Conservation (phyloP, 2,888 invertebrate species). For the Lysandra bellargus region DNA sequence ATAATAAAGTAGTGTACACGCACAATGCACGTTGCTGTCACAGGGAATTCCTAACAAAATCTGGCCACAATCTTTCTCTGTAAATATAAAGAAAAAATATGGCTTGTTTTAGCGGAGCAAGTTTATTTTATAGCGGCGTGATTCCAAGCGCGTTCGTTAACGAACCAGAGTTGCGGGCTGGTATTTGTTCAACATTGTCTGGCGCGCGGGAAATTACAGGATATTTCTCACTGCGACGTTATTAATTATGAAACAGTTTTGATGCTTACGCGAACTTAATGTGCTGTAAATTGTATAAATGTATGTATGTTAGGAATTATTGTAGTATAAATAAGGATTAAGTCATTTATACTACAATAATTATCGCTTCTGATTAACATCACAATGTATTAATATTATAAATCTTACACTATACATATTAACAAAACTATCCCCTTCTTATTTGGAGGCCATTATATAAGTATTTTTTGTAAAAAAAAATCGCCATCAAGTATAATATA, state of each 20-base stretch:
- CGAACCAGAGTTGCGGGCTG: constrained; percentile 38
- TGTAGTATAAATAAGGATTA: too few species aligned
- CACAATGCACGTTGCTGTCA: background rate
- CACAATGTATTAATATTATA: too few species aligned
- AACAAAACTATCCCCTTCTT: too few species aligned
- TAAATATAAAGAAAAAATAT: constrained; percentile 32
- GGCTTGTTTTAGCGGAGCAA: constrained; percentile 35
- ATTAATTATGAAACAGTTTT: constrained; percentile 26
- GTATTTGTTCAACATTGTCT: constrained; percentile 40
- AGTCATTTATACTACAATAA: too few species aligned
- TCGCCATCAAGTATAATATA: background rate
- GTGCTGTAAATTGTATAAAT: background rate
- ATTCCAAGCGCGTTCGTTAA: constrained; percentile 39
- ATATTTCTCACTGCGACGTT: constrained; percentile 31
- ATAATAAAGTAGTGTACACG: background rate
- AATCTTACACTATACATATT: too few species aligned
- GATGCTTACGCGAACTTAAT: constrained; percentile 22
- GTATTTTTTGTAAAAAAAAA: too few species aligned
- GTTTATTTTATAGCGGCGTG: constrained; percentile 40
- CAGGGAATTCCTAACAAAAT: constrained; percentile 11
- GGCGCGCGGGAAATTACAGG: constrained; percentile 33
- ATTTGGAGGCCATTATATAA: too few species aligned
- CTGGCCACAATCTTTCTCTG: constrained; percentile 30
- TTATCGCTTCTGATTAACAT: too few species aligned
- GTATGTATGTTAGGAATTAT: background rate